Conservation (phyloP, 1,140 invertebrate species). For the Drosophila mojavensis region DNA sequence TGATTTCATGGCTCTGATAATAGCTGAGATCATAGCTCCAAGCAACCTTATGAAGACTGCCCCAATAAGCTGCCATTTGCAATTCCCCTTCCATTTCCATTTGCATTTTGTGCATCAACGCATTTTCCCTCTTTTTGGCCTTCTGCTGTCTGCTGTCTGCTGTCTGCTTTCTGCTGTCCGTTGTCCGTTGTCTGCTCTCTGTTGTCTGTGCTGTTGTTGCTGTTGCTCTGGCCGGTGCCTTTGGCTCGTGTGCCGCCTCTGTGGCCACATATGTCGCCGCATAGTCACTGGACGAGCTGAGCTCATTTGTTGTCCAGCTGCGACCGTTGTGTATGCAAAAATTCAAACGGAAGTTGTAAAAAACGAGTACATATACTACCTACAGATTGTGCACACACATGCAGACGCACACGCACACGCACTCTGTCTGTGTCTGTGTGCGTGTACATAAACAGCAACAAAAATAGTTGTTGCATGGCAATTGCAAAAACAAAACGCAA, state of each 20-base stretch:
- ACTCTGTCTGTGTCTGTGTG: neutral
- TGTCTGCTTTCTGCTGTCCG: neutral
- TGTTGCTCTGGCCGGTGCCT: neutral
- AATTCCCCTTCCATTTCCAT: no score
- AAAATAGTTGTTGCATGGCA: slow-evolving; percentile 48
- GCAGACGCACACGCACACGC: slow-evolving; percentile 1
- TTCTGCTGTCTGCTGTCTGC: neutral
- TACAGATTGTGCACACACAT: slow-evolving; percentile 34
- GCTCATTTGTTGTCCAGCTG: slow-evolving; percentile 67
- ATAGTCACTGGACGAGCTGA: slow-evolving; percentile 65
- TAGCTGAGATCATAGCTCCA: no score
- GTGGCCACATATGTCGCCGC: slow-evolving; percentile 78
- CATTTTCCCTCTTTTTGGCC: neutral
- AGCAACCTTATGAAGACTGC: neutral
- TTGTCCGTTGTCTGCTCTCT: neutral
- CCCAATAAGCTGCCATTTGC: neutral
- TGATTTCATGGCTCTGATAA: no score
- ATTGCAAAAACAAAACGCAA: slow-evolving; percentile 53
- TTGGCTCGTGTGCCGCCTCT: slow-evolving; percentile 47
- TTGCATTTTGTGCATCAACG: no score
- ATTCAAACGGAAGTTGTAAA: slow-evolving; percentile 71
- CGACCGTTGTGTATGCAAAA: slow-evolving; percentile 49
- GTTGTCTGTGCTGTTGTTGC: slow-evolving; percentile 2
- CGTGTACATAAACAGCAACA: slow-evolving; percentile 35
- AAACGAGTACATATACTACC: slow-evolving; percentile 61